Conservation (phyloP, 2,888 invertebrate genomes). For the Hoplodrina ambigua region DNA sequence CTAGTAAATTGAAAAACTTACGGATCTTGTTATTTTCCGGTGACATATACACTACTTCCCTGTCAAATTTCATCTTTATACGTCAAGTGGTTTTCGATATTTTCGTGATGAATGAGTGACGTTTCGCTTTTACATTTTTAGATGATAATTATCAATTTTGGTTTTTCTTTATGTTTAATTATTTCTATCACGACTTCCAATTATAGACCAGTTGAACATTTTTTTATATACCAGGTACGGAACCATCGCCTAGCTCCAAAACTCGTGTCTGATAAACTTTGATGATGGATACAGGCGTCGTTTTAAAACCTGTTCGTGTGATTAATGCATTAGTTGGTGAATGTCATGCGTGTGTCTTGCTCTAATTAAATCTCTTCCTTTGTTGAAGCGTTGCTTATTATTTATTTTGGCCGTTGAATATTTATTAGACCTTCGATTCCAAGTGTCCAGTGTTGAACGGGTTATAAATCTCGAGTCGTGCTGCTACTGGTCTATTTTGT, state of each 20-base stretch:
- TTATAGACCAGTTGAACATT: not conserved
- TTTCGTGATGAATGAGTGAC: no score
- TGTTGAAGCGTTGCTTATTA: constrained; percentile 62
- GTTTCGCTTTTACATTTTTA: no score
- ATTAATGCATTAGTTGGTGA: constrained; percentile 79
- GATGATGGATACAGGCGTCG: constrained; percentile 74
- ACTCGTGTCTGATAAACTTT: constrained; percentile 25
- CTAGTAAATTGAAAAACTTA: no score
- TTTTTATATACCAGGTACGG: constrained; percentile 30
- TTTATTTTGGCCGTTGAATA: constrained; percentile 56
- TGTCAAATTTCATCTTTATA: no score
- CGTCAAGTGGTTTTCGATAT: no score
- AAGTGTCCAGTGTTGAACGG: constrained; percentile 43
- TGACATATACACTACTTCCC: no score
- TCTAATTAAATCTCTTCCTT: constrained; percentile 83
- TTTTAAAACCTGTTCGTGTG: constrained; percentile 75
- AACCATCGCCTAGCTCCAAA: constrained; percentile 32
- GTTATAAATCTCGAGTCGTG: constrained; percentile 55
- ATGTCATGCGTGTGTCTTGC: constrained; percentile 77
- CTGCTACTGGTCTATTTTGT: constrained; percentile 51
- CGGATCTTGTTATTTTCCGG: no score
- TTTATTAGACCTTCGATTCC: constrained; percentile 53
- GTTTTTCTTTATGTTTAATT: no score
- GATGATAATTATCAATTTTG: no score
- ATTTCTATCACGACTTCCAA: no score